These are phyloP conservation scores for Monochamus saltuarius DNA, from an alignment of 1,140 invertebrate genomes.

Conservation along the genomic window DNA sequence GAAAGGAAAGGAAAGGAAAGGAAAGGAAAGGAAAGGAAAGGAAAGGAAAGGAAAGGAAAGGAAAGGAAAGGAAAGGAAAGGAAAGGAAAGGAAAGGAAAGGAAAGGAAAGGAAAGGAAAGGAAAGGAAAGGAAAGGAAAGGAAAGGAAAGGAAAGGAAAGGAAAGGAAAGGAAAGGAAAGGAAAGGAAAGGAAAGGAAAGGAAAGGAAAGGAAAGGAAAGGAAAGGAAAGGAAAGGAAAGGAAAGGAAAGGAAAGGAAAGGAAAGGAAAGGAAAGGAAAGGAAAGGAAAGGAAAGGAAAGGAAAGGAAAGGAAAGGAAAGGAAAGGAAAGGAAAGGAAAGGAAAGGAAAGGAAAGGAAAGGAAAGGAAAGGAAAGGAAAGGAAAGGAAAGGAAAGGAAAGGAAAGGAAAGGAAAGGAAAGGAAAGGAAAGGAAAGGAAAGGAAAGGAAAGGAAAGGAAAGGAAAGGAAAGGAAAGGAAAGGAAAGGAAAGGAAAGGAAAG, in stretches of 20 bases:
- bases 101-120: background rate
- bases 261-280: background rate
- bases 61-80: background rate
- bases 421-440: no score
- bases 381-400: no score
- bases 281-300: background rate
- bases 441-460: no score
- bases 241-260: background rate
- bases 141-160: background rate
- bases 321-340: background rate
- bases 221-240: background rate
- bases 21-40: background rate
- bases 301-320: background rate
- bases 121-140: background rate
- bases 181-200: background rate
- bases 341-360: no score
- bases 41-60: background rate
- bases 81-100: background rate
- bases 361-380: no score
- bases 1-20: background rate
- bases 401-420: no score
- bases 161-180: background rate
- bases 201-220: background rate
- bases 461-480: no score
- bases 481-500: no score